Base-by-base conservation (phyloP, 2,113 vertebrate species). In the Anarrhichthys ocellatus region DNA sequence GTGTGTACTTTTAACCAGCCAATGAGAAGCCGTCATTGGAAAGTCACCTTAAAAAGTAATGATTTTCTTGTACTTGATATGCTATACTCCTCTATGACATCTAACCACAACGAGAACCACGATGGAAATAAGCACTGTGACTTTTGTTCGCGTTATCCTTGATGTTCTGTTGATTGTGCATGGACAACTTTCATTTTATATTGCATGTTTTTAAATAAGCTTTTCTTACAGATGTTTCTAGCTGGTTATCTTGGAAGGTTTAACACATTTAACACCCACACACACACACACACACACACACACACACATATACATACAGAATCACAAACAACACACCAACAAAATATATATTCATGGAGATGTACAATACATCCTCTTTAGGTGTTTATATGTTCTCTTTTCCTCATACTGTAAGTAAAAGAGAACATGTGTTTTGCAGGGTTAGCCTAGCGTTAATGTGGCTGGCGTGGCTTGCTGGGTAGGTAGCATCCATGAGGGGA, bases 401-500 rank as follows among this genome's bases (percentile, higher is more conserved):
- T 61, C 5, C 83, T 64, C 59, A 83, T 68, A 59, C 13, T 42
- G 44, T 7, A 70, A 78, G 68, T 66, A 78, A 66, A 71, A 82
- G 73, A 82, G 44, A 52, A 44, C 54, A 79, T 36, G 1, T 78
- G 59, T 61, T 73, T 75, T 80, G 58, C 62, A 56, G 87, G 15
- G 74, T 80, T 87, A 63, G 68, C 66, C 32, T 50, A 9, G 83
- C 50, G 66, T 87, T 56, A 80, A 62, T 42, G n/a, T 11, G 65
- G 40, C 80, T 81, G 32, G 8, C 61, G 58, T 22, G 63, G 66
- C 54, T 90, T 70, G 61, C 68, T 72, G 58, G 50, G 38, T 76
- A 86, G 80, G 86, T 79, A 74, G 62, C 44, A 81, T 83, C 79
- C 73, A 74, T 50, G 73, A 65, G 70, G 76, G 61, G 80, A 81